Base-by-base conservation (phyloP, 2,888 invertebrate species). In the Matsumyia berberina region DNA sequence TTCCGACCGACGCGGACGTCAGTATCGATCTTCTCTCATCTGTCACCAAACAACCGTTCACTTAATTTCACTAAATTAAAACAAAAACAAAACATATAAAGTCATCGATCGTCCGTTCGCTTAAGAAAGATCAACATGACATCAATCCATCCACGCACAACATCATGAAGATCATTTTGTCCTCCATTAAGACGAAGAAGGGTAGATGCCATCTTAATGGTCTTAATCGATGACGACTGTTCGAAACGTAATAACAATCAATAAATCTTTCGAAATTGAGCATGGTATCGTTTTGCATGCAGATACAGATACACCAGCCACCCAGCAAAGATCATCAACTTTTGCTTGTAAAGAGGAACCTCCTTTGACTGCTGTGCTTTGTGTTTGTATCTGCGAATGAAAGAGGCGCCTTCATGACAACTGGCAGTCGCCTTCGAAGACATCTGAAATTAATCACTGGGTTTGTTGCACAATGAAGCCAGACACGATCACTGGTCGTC, bases 381-480 rank as follows among this genome's bases (percentile, higher is more conserved):
- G 9, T 42, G 17, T 33, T 46, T n/a, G 46, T 60, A 58, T 64
- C 24, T 66, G 46, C 37, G 72, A 74, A 66, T 80, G 74, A 58
- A 74, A 46, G 83, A 85, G 85, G 85, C 80, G 85, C 85, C 85
- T 85, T 76, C 74, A 64, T 76, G 85, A 85, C 85, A 85, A 80
- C 80, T 46, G 69, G 80, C 69, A 74, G 85, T 80, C 79, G 83
- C 79, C 83, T 79, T 37, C 8, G 69, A 74, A 79, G 79, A 80
- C 85, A 66, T 76, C 53, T 70, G 44, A 66, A 69, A 85, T 85
- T 85, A 85, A 85, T 85, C 85, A 83, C 42, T 33, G 37, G n/a
- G 62, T 42, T 67, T 62, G 70, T 60, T 72, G 58, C 37, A 72
- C 58, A 77, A 58, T 57, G 60, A 58, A 66, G 44, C 7, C 66